Evolutionary conservation across 2,113 vertebrate species (phyloP).

Genomic region (Spilogale gracilis): DNA sequence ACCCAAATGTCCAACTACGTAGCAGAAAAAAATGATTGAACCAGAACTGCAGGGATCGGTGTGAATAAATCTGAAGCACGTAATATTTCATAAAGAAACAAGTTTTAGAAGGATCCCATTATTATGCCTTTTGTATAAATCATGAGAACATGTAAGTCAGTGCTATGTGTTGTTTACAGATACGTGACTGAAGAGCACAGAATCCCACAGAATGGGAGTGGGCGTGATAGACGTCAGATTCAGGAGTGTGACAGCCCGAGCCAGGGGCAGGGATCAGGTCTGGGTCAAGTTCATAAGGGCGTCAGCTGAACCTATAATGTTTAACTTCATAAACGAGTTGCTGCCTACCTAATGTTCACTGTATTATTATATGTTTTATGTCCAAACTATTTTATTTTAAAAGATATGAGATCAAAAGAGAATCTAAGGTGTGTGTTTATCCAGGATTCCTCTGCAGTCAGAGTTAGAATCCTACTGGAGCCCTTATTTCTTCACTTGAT

Average conservation of each 20-base stretch:
- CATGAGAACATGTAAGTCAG: not conserved
- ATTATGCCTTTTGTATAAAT: not conserved
- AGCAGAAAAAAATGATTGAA: not conserved
- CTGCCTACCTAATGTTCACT: not conserved
- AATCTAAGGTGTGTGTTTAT: not conserved
- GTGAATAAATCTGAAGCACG: not conserved
- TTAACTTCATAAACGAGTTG: not conserved
- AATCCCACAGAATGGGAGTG: not conserved
- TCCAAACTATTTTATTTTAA: slow-evolving; percentile 40
- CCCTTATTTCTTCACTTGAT: slow-evolving; percentile 46
- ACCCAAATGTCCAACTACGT: not conserved
- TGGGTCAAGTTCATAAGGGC: not conserved
- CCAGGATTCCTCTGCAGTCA: not conserved
- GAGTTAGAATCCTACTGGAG: not conserved
- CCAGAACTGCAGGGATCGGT: not conserved
- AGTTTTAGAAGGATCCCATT: not conserved
- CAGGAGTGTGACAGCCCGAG: not conserved
- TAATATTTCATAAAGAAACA: not conserved
- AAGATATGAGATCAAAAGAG: not conserved
- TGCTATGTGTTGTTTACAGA: not conserved
- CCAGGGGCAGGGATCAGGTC: not conserved
- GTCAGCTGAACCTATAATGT: not conserved
- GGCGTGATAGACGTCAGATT: not conserved
- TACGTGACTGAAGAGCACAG: not conserved
- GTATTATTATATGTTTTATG: not conserved